phyloP scores from a whole-genome alignment of 2,113 vertebrate species.

The Pristiophorus japonicus region DNA sequence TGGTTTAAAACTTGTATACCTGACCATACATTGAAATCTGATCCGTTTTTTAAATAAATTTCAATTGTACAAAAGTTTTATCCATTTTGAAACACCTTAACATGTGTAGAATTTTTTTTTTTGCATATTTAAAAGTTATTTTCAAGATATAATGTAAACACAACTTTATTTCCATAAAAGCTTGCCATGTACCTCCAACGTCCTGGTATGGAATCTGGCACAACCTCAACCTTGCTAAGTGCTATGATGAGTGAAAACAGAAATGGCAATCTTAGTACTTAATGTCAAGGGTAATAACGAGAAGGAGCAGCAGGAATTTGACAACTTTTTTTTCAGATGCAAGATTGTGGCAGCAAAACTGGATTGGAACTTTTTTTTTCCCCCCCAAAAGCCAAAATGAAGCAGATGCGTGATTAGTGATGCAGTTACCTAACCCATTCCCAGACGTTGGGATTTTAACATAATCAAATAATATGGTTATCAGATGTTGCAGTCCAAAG shows the following conservation, averaged over 20 bases:
- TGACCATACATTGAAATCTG: background rate
- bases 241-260: slow-evolving; percentile 14
- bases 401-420: background rate
- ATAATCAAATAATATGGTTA: background rate
- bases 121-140: background rate
- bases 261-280: slow-evolving; percentile 17
- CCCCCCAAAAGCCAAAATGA: background rate
- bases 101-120: background rate
- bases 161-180: background rate
- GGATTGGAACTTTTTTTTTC: background rate
- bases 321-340: background rate
- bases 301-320: slow-evolving; percentile 8
- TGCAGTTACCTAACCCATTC: background rate
- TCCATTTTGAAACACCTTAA: background rate
- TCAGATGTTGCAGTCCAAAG: background rate
- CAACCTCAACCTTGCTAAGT: background rate
- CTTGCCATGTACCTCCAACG: background rate
- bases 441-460: background rate
- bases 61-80: background rate
- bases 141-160: slow-evolving; percentile 12
- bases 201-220: slow-evolving; percentile 28
- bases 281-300: slow-evolving; percentile 27
- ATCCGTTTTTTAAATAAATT: background rate
- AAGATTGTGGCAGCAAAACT: background rate
- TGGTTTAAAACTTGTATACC: background rate